Conservation (phyloP, 2,888 invertebrate genomes). For the Andrena camellia region DNA sequence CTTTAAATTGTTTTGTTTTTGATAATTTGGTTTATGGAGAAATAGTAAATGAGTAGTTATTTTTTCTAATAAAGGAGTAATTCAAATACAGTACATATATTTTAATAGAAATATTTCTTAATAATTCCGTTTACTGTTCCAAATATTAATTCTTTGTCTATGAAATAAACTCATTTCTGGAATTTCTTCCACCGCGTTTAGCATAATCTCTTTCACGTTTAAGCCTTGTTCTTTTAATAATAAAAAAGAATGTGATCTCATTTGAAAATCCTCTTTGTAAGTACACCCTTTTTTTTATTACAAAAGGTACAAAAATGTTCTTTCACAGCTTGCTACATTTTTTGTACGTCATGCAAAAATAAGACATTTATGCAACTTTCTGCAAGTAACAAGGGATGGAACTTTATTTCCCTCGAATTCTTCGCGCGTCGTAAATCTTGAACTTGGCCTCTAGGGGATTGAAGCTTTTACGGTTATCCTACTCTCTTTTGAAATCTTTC, state of each 20-base stretch:
- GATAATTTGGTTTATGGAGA: too few species aligned
- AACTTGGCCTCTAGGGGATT: slow-evolving; percentile 37
- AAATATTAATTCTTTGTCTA: too few species aligned
- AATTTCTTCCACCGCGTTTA: too few species aligned
- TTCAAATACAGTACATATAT: too few species aligned
- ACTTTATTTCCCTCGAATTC: slow-evolving; percentile 23
- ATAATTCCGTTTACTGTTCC: too few species aligned
- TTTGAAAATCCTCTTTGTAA: not conserved
- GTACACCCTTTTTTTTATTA: not conserved
- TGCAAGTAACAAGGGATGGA: slow-evolving; percentile 5
- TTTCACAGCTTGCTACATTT: not conserved
- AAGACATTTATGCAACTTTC: not conserved
- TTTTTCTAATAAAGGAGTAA: too few species aligned
- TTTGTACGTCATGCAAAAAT: not conserved
- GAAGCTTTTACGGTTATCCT: slow-evolving; percentile 29
- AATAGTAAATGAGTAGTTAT: too few species aligned
- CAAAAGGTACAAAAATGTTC: not conserved
- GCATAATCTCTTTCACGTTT: too few species aligned
- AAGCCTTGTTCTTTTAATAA: too few species aligned
- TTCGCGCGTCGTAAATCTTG: slow-evolving; percentile 43
- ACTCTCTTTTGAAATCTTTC: slow-evolving; percentile 18
- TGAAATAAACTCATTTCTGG: too few species aligned
- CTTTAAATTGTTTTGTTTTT: too few species aligned
- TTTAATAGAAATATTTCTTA: too few species aligned
- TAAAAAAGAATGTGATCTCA: not conserved